phyloP scores from a whole-genome alignment of 1,140 invertebrate genomes.

The Hycleus phaleratus region DNA sequence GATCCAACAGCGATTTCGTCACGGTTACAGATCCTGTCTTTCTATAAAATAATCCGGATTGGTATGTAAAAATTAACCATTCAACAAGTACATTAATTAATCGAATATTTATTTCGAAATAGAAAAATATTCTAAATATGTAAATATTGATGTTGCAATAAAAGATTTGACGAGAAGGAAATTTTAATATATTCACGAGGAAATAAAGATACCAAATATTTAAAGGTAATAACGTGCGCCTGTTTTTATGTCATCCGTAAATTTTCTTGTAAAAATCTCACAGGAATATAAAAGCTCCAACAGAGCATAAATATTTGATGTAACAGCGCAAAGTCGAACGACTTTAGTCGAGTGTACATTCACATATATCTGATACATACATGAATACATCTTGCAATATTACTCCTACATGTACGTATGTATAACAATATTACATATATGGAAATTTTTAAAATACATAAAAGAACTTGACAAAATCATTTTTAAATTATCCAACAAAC shows the following conservation, averaged over 20 bases:
- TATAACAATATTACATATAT: neutral
- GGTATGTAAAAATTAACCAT: no score
- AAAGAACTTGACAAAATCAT: neutral
- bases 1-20: no score
- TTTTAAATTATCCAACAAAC: neutral
- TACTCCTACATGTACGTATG: neutral
- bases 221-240: slow-evolving; percentile 13
- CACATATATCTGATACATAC: slow-evolving; percentile 11
- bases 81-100: no score
- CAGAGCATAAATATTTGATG: slow-evolving; percentile 24
- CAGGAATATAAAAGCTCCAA: slow-evolving; percentile 19
- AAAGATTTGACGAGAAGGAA: no score
- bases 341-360: slow-evolving; percentile 14
- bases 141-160: no score
- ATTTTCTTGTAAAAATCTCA: slow-evolving; percentile 22
- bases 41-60: no score
- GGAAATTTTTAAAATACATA: neutral
- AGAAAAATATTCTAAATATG: no score
- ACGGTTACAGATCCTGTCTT: no score
- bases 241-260: slow-evolving; percentile 18
- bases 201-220: slow-evolving; percentile 15
- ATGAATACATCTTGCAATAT: slow-evolving; percentile 1
- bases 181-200: slow-evolving; percentile 6
- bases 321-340: slow-evolving; percentile 18
- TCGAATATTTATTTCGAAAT: no score